These are phyloP conservation scores for Phania funesta DNA, from an alignment of 2,888 invertebrate genomes.

Conservation along the genomic window DNA sequence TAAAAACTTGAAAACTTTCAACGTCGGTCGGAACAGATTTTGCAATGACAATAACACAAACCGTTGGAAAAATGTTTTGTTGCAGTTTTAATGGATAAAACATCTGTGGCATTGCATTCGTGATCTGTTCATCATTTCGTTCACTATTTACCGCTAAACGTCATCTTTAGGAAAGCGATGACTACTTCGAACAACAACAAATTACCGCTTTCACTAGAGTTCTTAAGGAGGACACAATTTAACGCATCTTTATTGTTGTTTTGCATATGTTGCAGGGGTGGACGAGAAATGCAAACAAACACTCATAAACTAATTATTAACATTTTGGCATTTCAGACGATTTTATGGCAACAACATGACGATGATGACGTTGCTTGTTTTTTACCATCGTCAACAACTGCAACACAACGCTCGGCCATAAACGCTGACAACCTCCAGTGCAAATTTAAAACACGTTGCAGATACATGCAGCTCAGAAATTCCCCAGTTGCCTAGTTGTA, in stretches of 20 bases:
- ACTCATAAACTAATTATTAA: constrained; percentile 56
- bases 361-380: constrained; percentile 35
- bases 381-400: constrained; percentile 2
- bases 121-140: too few relatives aligned
- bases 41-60: too few relatives aligned
- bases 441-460: constrained; percentile 65
- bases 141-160: too few relatives aligned
- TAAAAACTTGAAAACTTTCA: too few relatives aligned
- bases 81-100: too few relatives aligned
- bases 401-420: neutral
- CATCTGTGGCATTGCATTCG: too few relatives aligned
- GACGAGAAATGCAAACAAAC: constrained; percentile 30
- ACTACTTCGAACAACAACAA: too few relatives aligned
- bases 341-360: constrained; percentile 41
- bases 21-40: too few relatives aligned
- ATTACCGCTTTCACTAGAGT: neutral
- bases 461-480: constrained; percentile 48
- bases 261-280: neutral
- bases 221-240: constrained; percentile 29
- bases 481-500: constrained; percentile 38
- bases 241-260: constrained; percentile 9
- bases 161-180: too few relatives aligned
- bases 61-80: too few relatives aligned
- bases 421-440: constrained; percentile 63
- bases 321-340: constrained; percentile 49